Evolutionary conservation across 1,140 invertebrate species (phyloP).

Genomic region (Diabrotica undecimpunctata): DNA sequence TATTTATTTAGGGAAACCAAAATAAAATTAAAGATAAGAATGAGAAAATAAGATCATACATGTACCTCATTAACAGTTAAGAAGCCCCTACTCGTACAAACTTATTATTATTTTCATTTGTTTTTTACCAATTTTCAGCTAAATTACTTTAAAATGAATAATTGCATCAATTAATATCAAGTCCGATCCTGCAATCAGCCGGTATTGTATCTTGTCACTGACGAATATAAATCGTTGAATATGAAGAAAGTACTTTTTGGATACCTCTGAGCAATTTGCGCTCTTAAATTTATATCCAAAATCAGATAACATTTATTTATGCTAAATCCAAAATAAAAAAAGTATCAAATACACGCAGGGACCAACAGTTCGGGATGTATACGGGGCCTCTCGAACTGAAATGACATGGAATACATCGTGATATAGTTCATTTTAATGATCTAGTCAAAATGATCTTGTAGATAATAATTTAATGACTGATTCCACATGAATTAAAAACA

Average conservation of each 20-base stretch:
- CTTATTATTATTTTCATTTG: too few species aligned
- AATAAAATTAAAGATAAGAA: too few species aligned
- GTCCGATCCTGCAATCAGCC: background rate
- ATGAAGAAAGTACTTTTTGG: constrained; percentile 13
- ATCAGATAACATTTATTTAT: constrained; percentile 9
- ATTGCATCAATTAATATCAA: background rate
- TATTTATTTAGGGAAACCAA: too few species aligned
- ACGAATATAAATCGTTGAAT: constrained; percentile 14
- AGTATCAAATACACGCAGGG: background rate
- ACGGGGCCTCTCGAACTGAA: background rate
- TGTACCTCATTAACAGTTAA: too few species aligned
- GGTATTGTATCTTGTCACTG: constrained; percentile 16
- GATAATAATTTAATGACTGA: background rate
- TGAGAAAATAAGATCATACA: too few species aligned
- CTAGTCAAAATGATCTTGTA: background rate
- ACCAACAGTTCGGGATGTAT: background rate
- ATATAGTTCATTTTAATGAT: background rate
- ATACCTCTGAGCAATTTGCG: constrained; percentile 8
- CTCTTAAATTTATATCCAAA: constrained; percentile 10
- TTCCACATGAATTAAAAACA: background rate
- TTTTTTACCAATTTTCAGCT: too few species aligned
- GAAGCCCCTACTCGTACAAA: too few species aligned
- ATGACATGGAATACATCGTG: background rate
- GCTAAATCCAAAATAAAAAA: background rate
- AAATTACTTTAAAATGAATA: too few species aligned